phyloP scores from a whole-genome alignment of 2,797 vertebrate genomes.

The Acrossocheilus fasciatus region DNA sequence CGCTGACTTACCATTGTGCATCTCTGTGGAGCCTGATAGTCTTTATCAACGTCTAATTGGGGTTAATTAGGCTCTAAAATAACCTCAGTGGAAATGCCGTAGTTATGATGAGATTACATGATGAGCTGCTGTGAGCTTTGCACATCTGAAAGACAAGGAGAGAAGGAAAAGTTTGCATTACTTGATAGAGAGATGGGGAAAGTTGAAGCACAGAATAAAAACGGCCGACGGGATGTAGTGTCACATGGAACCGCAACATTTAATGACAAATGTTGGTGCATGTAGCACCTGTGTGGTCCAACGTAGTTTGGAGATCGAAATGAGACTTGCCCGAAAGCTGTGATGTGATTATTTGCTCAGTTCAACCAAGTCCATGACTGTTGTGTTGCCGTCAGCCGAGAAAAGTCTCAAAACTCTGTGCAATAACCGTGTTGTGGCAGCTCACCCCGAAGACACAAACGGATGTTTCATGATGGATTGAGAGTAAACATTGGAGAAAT shows the following conservation, averaged over 20 bases:
- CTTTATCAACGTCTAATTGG: slow-evolving; percentile 75
- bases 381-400: slow-evolving; percentile 30
- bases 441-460: slow-evolving; percentile 35
- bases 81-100: slow-evolving; percentile 69
- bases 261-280: slow-evolving; percentile 55
- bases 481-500: slow-evolving; percentile 21
- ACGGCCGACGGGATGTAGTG: not conserved
- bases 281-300: slow-evolving; percentile 35
- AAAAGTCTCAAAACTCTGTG: slow-evolving; percentile 50
- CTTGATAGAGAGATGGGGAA: not conserved
- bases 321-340: slow-evolving; percentile 35
- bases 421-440: slow-evolving; percentile 52
- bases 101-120: slow-evolving; percentile 16
- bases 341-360: slow-evolving; percentile 52
- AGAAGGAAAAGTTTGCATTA: slow-evolving; percentile 49
- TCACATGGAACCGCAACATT: slow-evolving; percentile 23
- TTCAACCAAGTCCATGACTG: slow-evolving; percentile 6
- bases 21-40: slow-evolving; percentile 62
- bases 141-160: slow-evolving; percentile 28
- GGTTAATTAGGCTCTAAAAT: slow-evolving; percentile 78
- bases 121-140: slow-evolving; percentile 33
- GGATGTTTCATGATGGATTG: slow-evolving; percentile 35
- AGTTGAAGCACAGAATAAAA: not conserved
- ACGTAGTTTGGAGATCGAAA: slow-evolving; percentile 42
- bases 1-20: slow-evolving; percentile 55